A percentile compares a stretch with the other conserved stretches of the same genome.
phyloP scores from a whole-genome alignment of 2,113 vertebrate genomes.

The Psephotus haematonotus region DNA sequence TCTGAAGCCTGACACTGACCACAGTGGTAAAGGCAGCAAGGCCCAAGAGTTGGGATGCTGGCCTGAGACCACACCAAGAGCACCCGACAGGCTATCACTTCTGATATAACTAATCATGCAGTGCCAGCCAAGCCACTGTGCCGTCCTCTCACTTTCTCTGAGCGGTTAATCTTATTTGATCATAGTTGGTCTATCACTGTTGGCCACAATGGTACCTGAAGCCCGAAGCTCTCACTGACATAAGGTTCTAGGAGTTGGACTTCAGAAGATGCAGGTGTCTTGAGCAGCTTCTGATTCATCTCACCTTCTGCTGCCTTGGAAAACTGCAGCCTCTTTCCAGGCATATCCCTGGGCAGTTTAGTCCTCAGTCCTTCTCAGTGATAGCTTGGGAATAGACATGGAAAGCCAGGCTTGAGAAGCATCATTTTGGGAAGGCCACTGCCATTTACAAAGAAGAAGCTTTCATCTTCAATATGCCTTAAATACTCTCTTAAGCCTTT shows the following conservation, averaged over 20 bases:
- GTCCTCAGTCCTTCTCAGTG: background rate
- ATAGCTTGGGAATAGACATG: background rate
- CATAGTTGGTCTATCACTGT: background rate
- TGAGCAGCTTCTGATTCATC: background rate
- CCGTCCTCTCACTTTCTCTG: background rate
- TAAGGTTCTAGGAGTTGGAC: background rate
- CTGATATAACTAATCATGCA: background rate
- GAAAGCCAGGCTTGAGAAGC: background rate
- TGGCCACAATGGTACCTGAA: background rate
- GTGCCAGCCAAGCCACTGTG: background rate
- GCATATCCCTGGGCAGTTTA: background rate
- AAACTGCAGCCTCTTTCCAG: background rate
- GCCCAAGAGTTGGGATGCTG: background rate
- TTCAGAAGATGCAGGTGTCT: background rate
- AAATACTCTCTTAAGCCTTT: background rate
- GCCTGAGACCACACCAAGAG: background rate
- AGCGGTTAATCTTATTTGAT: background rate
- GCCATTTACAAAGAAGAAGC: background rate
- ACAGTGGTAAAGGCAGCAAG: background rate
- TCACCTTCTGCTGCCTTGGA: background rate
- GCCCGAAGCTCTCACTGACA: background rate
- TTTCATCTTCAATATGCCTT: background rate
- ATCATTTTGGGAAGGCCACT: background rate
- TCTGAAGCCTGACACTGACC: fast-evolving
- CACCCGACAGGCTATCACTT: background rate